Conservation (phyloP, 2,797 vertebrate genomes). For the Chelon labrosus region DNA sequence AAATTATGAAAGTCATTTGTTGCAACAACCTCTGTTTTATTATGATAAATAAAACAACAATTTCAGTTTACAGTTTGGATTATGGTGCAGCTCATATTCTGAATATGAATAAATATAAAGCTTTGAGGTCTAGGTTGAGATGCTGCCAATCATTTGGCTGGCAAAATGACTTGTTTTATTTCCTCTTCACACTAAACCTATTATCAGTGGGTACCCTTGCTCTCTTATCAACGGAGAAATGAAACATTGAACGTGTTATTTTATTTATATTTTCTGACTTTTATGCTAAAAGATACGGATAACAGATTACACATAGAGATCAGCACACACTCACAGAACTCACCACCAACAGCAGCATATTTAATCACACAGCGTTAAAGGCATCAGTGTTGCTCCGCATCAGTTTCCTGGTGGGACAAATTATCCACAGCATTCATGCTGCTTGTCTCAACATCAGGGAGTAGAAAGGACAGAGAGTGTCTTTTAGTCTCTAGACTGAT, state of each 20-base stretch:
- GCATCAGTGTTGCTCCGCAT: not conserved
- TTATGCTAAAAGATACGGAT: conserved; percentile 11
- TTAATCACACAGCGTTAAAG: not conserved
- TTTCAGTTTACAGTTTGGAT: too few relatives aligned
- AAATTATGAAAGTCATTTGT: not conserved
- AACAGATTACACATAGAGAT: not conserved
- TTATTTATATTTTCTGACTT: conserved; percentile 30
- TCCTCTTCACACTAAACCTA: conserved; percentile 26
- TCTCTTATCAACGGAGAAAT: conserved; percentile 11
- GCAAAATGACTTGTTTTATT: conserved; percentile 8
- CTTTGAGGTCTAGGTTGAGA: not conserved
- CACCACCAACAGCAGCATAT: conserved; percentile 8
- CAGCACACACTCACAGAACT: not conserved
- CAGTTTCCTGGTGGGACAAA: conserved; percentile 37
- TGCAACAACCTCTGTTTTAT: too few relatives aligned
- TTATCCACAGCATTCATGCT: conserved; percentile 14
- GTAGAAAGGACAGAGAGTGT: conserved; percentile 11
- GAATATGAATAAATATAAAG: not conserved
- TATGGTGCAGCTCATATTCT: too few relatives aligned
- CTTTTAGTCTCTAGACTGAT: not conserved
- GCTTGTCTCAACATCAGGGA: not conserved
- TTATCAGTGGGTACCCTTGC: not conserved
- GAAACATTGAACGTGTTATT: conserved; percentile 27
- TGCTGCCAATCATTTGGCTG: conserved; percentile 5
- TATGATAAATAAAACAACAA: too few relatives aligned